Base-by-base conservation (phyloP, 1,140 invertebrate species). In the Bombus consobrinus region DNA sequence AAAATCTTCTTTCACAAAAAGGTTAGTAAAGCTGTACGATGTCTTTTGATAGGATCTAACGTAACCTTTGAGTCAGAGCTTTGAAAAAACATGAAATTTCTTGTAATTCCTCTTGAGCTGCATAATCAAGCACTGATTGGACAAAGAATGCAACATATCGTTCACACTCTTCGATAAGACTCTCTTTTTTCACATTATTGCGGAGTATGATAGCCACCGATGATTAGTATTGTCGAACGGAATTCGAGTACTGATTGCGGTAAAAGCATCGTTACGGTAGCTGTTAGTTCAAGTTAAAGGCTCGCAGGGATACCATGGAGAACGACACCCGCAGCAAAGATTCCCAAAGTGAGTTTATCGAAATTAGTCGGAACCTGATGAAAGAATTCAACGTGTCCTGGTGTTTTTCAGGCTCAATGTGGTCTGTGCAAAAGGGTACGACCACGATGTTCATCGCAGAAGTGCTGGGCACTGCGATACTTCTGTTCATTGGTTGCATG, bases 401-500 rank as follows among this genome's bases (percentile, higher is more conserved):
- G n/a, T 62, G 53, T 62, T 68, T 83, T 85, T 15, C 25, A 90
- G 86, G 3, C 4, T 9, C 25, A 8, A 57, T 86, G 85, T 92
- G 94, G 92, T 88, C 89, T n/a, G 22, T 94, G 43, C 89, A 94
- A 74, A 75, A 92, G 34, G 92, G 93, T 15, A 95, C 93, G 5
- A 74, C 86, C 25, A 90, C 90, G 0, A 94, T 93, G 91, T 93
- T 93, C 39, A 10, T 95, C 4, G 97, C 96, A 4, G 98, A 98
- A 94, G 94, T 97, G 34, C 89, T 98, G 32, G 98, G 97, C 25
- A 98, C 97, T 0, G 96, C 96, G 13, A 96, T 97, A 74, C 94
- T 98, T 69, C 96, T 98, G 25, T 96, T 98, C 69, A 91, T 98
- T 3, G 98, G 97, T 13, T 98, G 97, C 91, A 97, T 97, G 91